These are phyloP conservation scores for Rhaphigaster nebulosa DNA, from an alignment of 2,888 invertebrate species.

Conservation along the genomic window DNA sequence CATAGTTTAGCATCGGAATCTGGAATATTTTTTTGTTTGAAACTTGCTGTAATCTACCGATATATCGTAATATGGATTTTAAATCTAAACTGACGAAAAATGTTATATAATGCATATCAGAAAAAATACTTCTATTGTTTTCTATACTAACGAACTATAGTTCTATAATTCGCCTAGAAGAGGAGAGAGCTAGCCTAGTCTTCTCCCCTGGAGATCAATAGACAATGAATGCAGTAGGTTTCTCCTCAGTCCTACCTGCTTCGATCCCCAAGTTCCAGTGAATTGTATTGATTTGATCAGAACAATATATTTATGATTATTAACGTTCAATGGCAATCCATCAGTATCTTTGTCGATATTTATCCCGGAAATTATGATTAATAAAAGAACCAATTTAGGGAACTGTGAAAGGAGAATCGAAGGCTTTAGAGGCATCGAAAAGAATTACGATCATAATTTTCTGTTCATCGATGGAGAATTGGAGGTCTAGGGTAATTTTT, in stretches of 20 bases:
- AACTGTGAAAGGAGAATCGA: background rate
- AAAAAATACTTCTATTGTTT: too few relatives aligned
- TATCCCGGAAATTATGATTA: background rate
- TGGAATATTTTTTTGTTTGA: too few relatives aligned
- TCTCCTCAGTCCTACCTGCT: background rate
- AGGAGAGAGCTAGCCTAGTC: background rate
- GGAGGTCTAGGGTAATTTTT: background rate
- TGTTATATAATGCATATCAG: too few relatives aligned
- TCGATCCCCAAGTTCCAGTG: background rate
- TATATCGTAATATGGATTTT: too few relatives aligned
- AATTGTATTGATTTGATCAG: background rate
- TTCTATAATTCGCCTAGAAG: background rate
- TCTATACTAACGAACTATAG: background rate
- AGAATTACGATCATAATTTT: background rate
- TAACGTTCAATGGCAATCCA: background rate
- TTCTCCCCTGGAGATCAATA: conserved; percentile 19
- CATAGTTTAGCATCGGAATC: too few relatives aligned
- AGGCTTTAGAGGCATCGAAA: background rate
- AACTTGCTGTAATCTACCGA: background rate
- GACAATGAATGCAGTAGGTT: conserved; percentile 16
- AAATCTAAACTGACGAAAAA: too few relatives aligned
- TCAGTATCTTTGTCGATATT: background rate
- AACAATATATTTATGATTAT: background rate
- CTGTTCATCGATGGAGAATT: background rate
- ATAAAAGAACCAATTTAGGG: background rate